Base-by-base conservation (phyloP, 2,888 invertebrate genomes). In the Lepidocyrtinus sp. region DNA sequence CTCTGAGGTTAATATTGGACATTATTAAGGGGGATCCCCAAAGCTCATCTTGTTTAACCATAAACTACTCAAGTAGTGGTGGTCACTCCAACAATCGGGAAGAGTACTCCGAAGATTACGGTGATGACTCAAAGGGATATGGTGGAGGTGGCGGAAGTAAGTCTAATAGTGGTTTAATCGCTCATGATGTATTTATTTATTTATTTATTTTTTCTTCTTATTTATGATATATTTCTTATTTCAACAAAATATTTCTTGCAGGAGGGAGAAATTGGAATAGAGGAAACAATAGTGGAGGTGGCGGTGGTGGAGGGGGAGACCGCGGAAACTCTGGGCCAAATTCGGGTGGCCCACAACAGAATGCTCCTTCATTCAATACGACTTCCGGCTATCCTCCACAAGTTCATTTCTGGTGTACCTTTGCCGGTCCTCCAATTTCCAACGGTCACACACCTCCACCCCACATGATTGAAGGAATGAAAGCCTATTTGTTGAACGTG, bases 331-430 rank as follows among this genome's bases (percentile, higher is more conserved):
- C 74, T 3, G 72, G 82, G n/a, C 77, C 79, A 5, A 73, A 70
- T 12, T 63, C 82, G 59, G 83, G 82, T 9, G 82, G 78, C 63
- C 79, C 78, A 17, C 73, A 68, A 62, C 84, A 77, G 46, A 72
- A 81, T 46, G 79, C 84, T 63, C 79, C 82, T 50, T 63, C 84
- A 27, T 84, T 84, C 69, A 79, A 78, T 65, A 82, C 85, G 0
- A 77, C 85, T 45, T 83, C 84, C 21, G 85, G 86, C 21, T 86
- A 85, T 81, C 86, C 85, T 27, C 86, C 86, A 45, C 85, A 85
- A 81, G 86, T 86, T 17, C 86, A 86, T 65, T 86, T 86, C 64
- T 86, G 86, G 86, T 86, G 86, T 76, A 86, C 85, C 7, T 86
- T 85, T 79, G 83, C 86, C 45, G 86, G 86, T 45, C 86, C 86